Percentiles rank a stretch among this genome's conserved stretches.
phyloP scores from a whole-genome alignment of 2,888 invertebrate species.

The Habrosyne pyritoides region DNA sequence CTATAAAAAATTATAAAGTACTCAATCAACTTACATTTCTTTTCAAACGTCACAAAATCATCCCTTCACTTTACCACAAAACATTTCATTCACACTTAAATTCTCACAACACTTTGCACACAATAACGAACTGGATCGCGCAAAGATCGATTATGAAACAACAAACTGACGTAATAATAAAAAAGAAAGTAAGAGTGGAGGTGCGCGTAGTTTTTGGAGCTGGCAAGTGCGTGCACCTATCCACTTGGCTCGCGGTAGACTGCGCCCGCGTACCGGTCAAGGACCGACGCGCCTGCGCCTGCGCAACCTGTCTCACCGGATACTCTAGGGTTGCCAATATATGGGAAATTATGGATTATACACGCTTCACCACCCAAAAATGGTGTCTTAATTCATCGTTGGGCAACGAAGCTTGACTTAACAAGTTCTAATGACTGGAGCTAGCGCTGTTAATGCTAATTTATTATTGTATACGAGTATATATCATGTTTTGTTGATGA shows the following conservation, averaged over 20 bases:
- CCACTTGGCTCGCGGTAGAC: slow-evolving; percentile 66
- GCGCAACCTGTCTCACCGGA: slow-evolving; percentile 71
- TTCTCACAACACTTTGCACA: slow-evolving; percentile 3
- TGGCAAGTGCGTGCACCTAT: slow-evolving; percentile 48
- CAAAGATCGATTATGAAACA: slow-evolving; percentile 30
- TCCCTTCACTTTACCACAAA: slow-evolving; percentile 2
- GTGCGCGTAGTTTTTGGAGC: slow-evolving; percentile 41
- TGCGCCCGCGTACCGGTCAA: slow-evolving; percentile 65
- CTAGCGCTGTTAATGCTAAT: background rate
- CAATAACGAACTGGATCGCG: background rate
- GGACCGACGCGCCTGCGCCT: slow-evolving; percentile 45
- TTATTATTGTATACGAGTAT: background rate
- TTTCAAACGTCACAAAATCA: slow-evolving; percentile 3
- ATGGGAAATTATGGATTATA: slow-evolving; percentile 42
- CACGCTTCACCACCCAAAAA: slow-evolving; percentile 40
- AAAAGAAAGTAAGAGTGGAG: slow-evolving; percentile 59
- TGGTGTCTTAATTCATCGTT: slow-evolving; percentile 1
- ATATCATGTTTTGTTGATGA: background rate
- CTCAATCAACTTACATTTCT: background rate
- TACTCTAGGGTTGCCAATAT: slow-evolving; percentile 59
- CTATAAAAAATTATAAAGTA: too few species aligned
- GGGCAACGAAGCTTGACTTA: slow-evolving; percentile 25
- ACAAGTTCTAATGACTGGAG: background rate
- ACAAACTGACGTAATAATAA: slow-evolving; percentile 46
- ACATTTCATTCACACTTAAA: background rate